A percentile compares a stretch with the other conserved stretches of the same genome.
These are phyloP conservation scores for Crossaster papposus DNA, from an alignment of 53 echinoderm and acorn worm species.

Conservation along the genomic window DNA sequence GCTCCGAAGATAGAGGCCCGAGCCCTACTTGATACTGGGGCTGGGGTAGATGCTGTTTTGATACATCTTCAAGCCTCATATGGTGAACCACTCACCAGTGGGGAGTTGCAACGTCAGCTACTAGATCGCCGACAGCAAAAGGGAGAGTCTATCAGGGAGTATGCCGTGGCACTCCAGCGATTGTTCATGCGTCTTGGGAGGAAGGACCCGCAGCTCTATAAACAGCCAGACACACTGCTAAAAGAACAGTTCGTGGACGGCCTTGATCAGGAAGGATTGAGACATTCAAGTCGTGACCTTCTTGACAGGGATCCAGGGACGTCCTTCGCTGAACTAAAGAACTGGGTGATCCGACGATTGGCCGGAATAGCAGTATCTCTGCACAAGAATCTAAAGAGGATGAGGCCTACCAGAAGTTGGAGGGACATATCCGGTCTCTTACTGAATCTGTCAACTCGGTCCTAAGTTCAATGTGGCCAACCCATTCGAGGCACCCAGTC, in stretches of 20 bases:
- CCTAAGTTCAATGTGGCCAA: not conserved
- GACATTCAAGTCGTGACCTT: not conserved
- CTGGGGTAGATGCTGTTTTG: not conserved
- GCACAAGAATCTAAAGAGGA: constrained; percentile 4
- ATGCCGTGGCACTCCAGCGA: constrained; percentile 8
- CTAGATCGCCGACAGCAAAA: not conserved
- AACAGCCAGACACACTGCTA: not conserved
- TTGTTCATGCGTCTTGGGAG: not conserved
- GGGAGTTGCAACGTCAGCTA: not conserved
- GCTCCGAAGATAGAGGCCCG: constrained; percentile 5
- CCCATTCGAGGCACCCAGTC: too few species aligned
- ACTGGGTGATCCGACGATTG: constrained; percentile 14
- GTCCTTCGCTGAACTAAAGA: not conserved
- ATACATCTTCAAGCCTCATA: constrained; percentile 2
- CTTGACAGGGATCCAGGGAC: not conserved
- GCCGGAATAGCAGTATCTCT: not conserved
- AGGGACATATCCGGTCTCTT: not conserved
- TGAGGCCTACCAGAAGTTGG: not conserved
- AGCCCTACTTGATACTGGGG: constrained; percentile 14
- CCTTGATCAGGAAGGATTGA: not conserved
- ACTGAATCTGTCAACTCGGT: not conserved
- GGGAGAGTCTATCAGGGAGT: not conserved
- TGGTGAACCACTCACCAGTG: constrained; percentile 32
- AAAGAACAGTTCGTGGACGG: constrained; percentile 22
- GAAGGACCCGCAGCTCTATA: not conserved